Base-by-base conservation (phyloP, 2,113 vertebrate species). In the Condylura cristata region DNA sequence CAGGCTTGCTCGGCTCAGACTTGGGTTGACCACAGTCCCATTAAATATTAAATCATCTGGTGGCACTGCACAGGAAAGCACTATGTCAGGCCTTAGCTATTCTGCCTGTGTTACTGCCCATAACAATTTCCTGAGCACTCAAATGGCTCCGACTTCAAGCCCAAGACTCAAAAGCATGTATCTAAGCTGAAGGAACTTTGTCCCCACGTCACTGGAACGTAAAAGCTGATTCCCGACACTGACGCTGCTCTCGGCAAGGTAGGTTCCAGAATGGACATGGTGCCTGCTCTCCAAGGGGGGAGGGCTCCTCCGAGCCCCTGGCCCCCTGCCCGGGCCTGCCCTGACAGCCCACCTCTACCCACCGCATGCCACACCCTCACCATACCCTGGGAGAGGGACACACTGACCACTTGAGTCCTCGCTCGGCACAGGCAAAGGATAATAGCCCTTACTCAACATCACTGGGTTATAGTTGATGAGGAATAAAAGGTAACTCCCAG, bases 31-130 rank as follows among this genome's bases (percentile, higher is more conserved):
- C 91, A 91, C 89, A 95, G 44, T 96, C 91, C 84, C 92, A 96
- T 95, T 95, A 97, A 97, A 94, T 91, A 89, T 96, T 96, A 95
- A 96, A 96, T 95, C 94, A 97, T 93, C 83, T 44, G 60, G 86
- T 96, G 86, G 70, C 83, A 74, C 86, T 41, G 56, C 89, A 87
- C 61, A 86, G 91, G 86, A 86, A 84, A 92, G 34, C 79, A 58
- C 70, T 80, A 80, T 91, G 91, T 97, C 93, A 97, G 70, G 70
- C 71, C 0, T 82, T 88, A 90, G 87, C 85, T 96, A 93, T 94
- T 92, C 90, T 72, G 53, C n/a, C 65, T 93, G 93, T 75, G 86
- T 86, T 96, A 63, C 68, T 83, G 37, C 78, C 53, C 53, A 34
- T 66, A 96, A 96, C 71, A 90, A 94, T 81, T 87, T 86, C 66